phyloP scores from a whole-genome alignment of 2,888 invertebrate species.

The Habroteleia sp. region DNA sequence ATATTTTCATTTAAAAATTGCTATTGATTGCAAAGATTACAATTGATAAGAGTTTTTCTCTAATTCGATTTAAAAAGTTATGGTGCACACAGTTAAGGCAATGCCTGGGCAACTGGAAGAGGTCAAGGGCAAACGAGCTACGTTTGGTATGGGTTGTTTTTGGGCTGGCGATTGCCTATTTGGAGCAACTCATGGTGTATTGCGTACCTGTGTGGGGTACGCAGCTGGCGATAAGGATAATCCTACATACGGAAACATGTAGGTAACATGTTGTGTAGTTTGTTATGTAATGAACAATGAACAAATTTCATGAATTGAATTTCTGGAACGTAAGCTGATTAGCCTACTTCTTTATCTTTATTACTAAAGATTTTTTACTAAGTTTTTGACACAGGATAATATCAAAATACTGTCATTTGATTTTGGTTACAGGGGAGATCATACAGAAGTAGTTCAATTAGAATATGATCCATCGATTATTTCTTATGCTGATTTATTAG shows the following conservation, averaged over 20 bases:
- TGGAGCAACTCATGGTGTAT: conserved; percentile 87
- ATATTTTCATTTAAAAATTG: too few species aligned
- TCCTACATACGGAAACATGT: conserved; percentile 94
- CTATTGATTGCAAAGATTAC: too few species aligned
- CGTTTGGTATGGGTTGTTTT: conserved; percentile 96
- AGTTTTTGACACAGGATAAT: too few species aligned
- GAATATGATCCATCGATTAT: conserved; percentile 92
- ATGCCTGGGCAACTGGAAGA: conserved; percentile 84
- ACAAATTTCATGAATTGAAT: too few species aligned
- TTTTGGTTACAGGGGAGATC: conserved; percentile 91
- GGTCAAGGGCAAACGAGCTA: conserved; percentile 87
- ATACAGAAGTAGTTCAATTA: conserved; percentile 96
- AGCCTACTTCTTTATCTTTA: too few species aligned
- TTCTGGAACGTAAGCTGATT: too few species aligned
- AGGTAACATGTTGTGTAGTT: too few species aligned
- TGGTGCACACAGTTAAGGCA: conserved; percentile 14
- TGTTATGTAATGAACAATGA: too few species aligned
- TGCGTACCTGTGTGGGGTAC: conserved; percentile 96
- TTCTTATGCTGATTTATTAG: conserved; percentile 88
- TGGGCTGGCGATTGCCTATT: conserved; percentile 95
- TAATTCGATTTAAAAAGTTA: conserved; percentile 1
- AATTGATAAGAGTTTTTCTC: too few species aligned
- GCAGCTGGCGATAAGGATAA: conserved; percentile 91
- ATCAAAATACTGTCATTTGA: too few species aligned
- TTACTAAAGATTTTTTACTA: too few species aligned